phyloP scores from a whole-genome alignment of 2,113 vertebrate genomes.

The Cebus imitator region DNA sequence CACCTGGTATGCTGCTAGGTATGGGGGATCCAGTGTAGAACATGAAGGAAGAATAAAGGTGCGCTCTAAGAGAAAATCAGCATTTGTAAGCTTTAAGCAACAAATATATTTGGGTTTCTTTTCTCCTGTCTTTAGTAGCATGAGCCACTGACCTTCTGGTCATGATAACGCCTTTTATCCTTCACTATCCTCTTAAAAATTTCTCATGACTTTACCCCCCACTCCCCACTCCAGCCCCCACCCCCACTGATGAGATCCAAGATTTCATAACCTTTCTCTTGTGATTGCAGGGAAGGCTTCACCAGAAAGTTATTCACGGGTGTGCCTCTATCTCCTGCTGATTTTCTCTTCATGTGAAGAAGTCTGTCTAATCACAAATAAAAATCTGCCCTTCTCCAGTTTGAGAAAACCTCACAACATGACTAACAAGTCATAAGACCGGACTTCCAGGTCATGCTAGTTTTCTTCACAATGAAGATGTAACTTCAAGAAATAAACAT shows the following conservation, averaged over 20 bases:
- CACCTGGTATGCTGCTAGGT: not conserved
- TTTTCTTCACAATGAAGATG: constrained; percentile 1
- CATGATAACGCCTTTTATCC: not conserved
- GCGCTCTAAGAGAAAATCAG: not conserved
- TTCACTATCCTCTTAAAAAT: not conserved
- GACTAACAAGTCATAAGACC: constrained; percentile 65
- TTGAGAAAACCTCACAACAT: constrained; percentile 18
- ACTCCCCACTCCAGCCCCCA: no score
- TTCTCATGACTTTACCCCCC: not conserved
- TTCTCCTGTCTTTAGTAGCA: not conserved
- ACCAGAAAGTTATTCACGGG: not conserved
- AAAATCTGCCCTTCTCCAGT: constrained; percentile 58
- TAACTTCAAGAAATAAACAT: not conserved
- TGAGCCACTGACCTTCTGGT: not conserved
- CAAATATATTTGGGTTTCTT: not conserved
- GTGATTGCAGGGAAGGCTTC: not conserved
- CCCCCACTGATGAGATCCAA: not conserved
- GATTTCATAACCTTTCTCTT: not conserved
- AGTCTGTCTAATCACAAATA: constrained; percentile 46
- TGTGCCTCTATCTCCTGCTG: not conserved
- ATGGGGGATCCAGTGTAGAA: not conserved
- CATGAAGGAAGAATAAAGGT: not conserved
- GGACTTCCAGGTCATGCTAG: constrained; percentile 38
- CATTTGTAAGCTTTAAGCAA: not conserved
- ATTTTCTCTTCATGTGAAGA: not conserved